phyloP scores from a whole-genome alignment of 2,888 invertebrate genomes.

The Venustoraphidia nigricollis region DNA sequence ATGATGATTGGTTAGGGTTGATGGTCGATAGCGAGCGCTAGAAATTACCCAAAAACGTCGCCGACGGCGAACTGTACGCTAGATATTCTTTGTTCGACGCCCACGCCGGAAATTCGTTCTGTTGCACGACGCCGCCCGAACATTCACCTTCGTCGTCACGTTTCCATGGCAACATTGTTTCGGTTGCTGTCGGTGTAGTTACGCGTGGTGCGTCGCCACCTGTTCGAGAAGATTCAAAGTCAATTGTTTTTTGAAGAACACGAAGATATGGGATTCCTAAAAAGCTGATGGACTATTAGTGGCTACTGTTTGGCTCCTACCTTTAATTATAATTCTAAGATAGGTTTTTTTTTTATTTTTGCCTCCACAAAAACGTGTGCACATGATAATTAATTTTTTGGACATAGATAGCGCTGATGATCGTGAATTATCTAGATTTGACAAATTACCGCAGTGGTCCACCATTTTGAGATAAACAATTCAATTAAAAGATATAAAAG shows the following conservation, averaged over 20 bases:
- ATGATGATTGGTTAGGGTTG: too few relatives aligned
- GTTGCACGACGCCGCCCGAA: slow-evolving; percentile 46
- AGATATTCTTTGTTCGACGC: slow-evolving; percentile 88
- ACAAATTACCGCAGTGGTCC: too few relatives aligned
- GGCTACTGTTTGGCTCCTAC: too few relatives aligned
- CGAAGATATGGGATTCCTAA: too few relatives aligned
- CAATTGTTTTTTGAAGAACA: slow-evolving; percentile 1
- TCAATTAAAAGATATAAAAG: too few relatives aligned
- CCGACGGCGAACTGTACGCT: slow-evolving; percentile 80
- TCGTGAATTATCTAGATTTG: too few relatives aligned
- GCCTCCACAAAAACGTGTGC: too few relatives aligned
- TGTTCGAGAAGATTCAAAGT: slow-evolving; percentile 27
- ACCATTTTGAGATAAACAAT: too few relatives aligned
- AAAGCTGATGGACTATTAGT: too few relatives aligned
- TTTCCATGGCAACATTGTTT: slow-evolving; percentile 87
- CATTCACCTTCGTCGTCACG: slow-evolving; percentile 59
- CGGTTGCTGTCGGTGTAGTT: slow-evolving; percentile 76
- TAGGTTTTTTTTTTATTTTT: too few relatives aligned
- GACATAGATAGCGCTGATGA: too few relatives aligned
- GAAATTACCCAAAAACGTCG: slow-evolving; percentile 69
- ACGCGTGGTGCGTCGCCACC: slow-evolving; percentile 56
- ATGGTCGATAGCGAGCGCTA: neutral
- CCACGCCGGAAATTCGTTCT: slow-evolving; percentile 89
- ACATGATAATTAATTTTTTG: too few relatives aligned
- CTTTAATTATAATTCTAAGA: slow-evolving; percentile 9